Evolutionary conservation across 2,888 invertebrate genomes (phyloP), one percentile per base, ranked within the genome.

Genomic region (Xiphydria camelus): DNA sequence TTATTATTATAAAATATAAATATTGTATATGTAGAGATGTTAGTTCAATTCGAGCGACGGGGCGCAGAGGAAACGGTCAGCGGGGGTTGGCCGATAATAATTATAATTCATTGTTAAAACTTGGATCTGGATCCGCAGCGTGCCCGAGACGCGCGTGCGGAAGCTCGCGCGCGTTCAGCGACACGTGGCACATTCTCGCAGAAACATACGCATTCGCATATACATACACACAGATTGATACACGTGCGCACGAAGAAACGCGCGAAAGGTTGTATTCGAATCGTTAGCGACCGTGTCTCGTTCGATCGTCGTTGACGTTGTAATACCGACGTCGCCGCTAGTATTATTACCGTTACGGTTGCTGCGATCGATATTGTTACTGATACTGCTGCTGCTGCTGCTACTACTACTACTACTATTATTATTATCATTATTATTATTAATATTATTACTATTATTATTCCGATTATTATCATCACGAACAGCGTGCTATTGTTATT

Each of bases 211-310:
- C n/a, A n/a, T n/a, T n/a, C n/a, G n/a, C n/a, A n/a, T n/a, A n/a
- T n/a, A n/a, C n/a, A n/a, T n/a, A n/a, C n/a, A n/a, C n/a, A n/a
- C n/a, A n/a, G n/a, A n/a, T n/a, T n/a, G n/a, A n/a, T n/a, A n/a
- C n/a, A n/a, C n/a, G n/a, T n/a, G n/a, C n/a, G n/a, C 21, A 38
- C 22, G 41, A n/a, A 23, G 14, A 10, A 36, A 31, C 21, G 15
- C 6, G 45, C 36, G 45, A 49, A 64, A 61, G 57, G 55, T 67
- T 65, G 61, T 68, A 67, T 66, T 59, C 61, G 61, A 63, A 54
- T 45, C 40, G 23, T n/a, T n/a, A n/a, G n/a, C n/a, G n/a, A n/a
- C 34, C 33, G 34, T 22, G 41, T 32, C 34, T 32, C 23, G 31
- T 12, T 33, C n/a, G 7, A 23, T 7, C 23, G n/a, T 23, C 23